phyloP scores from a whole-genome alignment of 92 coral and sea anemone species.

The Metridium senile region DNA sequence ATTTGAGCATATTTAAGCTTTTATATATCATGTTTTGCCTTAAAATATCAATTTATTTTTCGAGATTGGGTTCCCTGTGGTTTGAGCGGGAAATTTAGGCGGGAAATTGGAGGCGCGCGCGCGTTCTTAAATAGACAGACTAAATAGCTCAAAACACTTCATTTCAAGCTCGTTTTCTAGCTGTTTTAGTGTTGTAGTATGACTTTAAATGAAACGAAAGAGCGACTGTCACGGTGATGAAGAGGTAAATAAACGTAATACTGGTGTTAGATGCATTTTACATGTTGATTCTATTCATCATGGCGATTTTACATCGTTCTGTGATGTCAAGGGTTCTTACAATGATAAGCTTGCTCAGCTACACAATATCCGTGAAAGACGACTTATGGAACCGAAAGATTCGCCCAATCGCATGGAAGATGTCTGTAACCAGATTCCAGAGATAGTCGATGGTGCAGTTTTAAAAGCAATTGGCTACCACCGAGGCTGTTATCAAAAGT shows the following conservation, averaged over 20 bases:
- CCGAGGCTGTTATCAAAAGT: slow-evolving; percentile 48
- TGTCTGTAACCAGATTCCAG: slow-evolving; percentile 52
- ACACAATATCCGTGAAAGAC: slow-evolving; percentile 39
- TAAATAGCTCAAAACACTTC: no score
- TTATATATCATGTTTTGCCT: no score
- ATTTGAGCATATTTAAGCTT: no score
- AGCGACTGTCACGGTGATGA: slow-evolving; percentile 36
- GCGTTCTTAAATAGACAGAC: no score
- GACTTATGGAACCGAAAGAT: slow-evolving; percentile 45
- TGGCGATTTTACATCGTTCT: slow-evolving; percentile 39
- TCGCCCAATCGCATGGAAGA: slow-evolving; percentile 63
- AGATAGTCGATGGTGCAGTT: slow-evolving; percentile 20
- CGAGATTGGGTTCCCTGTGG: no score
- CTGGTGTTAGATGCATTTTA: slow-evolving; percentile 40
- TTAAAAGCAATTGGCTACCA: slow-evolving; percentile 50
- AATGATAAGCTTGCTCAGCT: slow-evolving; percentile 48
- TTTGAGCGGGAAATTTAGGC: no score
- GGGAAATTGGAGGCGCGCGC: no score
- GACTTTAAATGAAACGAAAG: no score
- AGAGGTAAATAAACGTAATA: slow-evolving; percentile 11
- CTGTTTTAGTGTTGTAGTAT: no score
- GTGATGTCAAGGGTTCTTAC: slow-evolving; percentile 53
- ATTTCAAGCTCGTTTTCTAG: no score
- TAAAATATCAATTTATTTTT: no score
- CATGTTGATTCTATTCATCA: slow-evolving; percentile 33